phyloP scores from a whole-genome alignment of 53 echinoderm and acorn worm species.

The Paracentrotus lividus region DNA sequence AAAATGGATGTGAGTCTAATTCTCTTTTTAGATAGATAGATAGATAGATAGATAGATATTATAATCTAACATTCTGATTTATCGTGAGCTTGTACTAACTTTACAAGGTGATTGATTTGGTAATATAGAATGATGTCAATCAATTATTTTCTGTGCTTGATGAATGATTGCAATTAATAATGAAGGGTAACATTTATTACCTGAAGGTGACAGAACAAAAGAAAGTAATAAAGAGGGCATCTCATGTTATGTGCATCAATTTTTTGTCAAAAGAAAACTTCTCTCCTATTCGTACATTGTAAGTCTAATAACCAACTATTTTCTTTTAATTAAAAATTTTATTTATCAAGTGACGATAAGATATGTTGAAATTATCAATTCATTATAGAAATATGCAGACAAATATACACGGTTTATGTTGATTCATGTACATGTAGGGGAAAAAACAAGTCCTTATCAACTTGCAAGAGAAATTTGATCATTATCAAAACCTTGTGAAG shows the following conservation, averaged over 20 bases:
- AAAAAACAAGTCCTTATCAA: neutral
- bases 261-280: neutral
- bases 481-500: neutral
- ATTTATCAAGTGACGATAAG: neutral
- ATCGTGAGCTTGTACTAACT: neutral
- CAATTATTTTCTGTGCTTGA: constrained; percentile 5
- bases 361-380: neutral
- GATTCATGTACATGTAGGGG: neutral
- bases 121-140: neutral
- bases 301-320: neutral
- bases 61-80: neutral
- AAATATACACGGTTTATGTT: neutral
- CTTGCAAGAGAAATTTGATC: neutral
- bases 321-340: neutral
- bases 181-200: constrained; percentile 11
- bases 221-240: too few species aligned
- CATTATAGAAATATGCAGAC: too few species aligned
- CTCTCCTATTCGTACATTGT: neutral
- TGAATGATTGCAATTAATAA: constrained; percentile 28
- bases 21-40: too few species aligned
- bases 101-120: neutral
- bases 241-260: neutral
- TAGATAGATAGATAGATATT: too few species aligned
- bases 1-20: constrained; percentile 7
- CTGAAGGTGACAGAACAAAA: neutral